phyloP scores from a whole-genome alignment of 1,140 invertebrate genomes.

The Lasioglossum baleicum region DNA sequence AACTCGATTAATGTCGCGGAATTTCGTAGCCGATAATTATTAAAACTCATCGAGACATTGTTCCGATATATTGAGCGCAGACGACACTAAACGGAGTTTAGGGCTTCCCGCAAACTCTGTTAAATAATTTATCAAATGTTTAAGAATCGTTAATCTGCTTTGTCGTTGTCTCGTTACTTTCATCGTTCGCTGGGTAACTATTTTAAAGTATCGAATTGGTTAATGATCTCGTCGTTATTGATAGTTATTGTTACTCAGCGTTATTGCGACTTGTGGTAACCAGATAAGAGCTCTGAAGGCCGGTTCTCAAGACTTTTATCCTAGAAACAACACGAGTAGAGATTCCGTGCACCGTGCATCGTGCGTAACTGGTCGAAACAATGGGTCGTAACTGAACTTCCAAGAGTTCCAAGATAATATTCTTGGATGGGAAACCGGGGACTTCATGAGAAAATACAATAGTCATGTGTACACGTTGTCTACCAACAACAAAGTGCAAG shows the following conservation, averaged over 20 bases:
- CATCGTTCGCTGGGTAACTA: too few species aligned
- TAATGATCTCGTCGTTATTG: too few species aligned
- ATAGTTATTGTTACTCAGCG: neutral
- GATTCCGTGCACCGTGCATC: neutral
- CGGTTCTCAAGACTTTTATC: neutral
- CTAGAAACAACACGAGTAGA: neutral
- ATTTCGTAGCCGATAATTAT: neutral
- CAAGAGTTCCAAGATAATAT: neutral
- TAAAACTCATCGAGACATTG: neutral
- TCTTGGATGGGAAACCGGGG: neutral
- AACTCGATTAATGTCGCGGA: constrained; percentile 10
- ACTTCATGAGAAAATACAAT: neutral
- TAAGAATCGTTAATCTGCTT: too few species aligned
- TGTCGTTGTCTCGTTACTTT: too few species aligned
- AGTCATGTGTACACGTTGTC: neutral
- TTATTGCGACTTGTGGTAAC: neutral
- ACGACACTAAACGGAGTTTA: neutral
- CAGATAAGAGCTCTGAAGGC: neutral
- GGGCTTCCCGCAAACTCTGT: too few species aligned
- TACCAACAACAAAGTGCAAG: neutral
- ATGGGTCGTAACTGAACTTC: neutral
- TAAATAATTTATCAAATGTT: too few species aligned
- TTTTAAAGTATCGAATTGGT: neutral
- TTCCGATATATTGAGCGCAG: neutral
- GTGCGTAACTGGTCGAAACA: neutral